phyloP scores from a whole-genome alignment of 2,797 vertebrate genomes.

The Acridotheres tristis region DNA sequence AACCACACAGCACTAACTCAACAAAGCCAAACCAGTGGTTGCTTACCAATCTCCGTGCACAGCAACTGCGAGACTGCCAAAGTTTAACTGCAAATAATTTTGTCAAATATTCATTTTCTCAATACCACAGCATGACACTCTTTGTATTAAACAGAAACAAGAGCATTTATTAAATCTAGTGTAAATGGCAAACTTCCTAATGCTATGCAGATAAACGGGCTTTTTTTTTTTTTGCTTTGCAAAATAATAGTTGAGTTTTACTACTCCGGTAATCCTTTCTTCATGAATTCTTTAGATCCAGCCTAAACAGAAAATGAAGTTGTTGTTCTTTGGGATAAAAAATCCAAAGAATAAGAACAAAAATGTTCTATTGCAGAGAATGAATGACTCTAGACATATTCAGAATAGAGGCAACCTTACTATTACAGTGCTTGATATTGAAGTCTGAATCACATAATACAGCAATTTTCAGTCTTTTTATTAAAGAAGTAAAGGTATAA shows the following conservation, averaged over 20 bases:
- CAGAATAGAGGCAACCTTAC: not conserved
- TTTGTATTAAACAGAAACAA: not conserved
- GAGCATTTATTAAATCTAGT: not conserved
- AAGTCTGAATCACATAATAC: not conserved
- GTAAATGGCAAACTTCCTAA: not conserved
- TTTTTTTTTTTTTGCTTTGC: not conserved
- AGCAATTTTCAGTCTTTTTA: not conserved
- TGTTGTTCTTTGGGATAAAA: not conserved
- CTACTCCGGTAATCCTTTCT: not conserved
- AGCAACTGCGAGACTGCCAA: constrained; percentile 35
- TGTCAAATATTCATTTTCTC: constrained; percentile 46
- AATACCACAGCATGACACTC: not conserved
- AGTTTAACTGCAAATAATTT: constrained; percentile 66
- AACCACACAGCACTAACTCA: constrained; percentile 66
- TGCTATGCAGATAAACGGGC: not conserved
- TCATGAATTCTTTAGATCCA: not conserved
- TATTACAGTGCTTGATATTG: not conserved
- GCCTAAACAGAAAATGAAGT: not conserved
- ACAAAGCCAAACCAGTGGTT: constrained; percentile 37
- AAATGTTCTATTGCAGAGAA: constrained; percentile 8
- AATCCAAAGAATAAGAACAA: not conserved
- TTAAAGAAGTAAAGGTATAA: not conserved
- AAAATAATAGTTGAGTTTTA: not conserved
- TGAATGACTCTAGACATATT: not conserved
- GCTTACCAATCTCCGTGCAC: constrained; percentile 58